Base-by-base conservation (phyloP, 2,113 vertebrate species). In the Ariopsis seemanni region DNA sequence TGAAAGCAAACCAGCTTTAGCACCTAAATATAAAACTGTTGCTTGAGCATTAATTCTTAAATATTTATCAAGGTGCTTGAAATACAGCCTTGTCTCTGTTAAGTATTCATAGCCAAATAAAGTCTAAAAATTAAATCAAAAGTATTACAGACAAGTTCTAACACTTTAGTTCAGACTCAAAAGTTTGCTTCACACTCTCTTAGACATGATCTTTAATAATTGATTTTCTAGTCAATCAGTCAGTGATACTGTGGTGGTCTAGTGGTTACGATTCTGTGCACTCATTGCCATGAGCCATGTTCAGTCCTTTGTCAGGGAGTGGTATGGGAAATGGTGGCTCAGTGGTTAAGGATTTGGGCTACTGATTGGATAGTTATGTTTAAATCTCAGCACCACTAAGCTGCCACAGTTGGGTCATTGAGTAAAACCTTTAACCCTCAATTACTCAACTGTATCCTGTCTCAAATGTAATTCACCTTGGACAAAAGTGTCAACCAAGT, bases 21-120 rank as follows among this genome's bases (percentile, higher is more conserved):
- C 90, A 75, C 92, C 93, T 95, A 94, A 94, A 95, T 94, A 94
- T 95, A 95, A 93, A 89, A 93, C 91, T 86, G 82, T 87, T 93
- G 91, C 90, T 82, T 89, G 92, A 90, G 90, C 91, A 92, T 93
- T 93, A 91, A 92, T 92, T 92, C 88, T 90, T 93, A 90, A 90
- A 93, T 93, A 94, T 94, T 95, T 92, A 95, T 93, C 92, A 90
- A 93, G 92, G 91, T 5, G 78, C 27, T 34, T 81, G 27, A 81
- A 30, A 34, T 57, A 7, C 7, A 34, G 27, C 9, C 18, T 20
- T 34, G n/a, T 80, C 27, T 80, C 53, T 78, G 50, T 78, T 12
- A 78, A 90, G 90, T 86, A 91, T 90, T 91, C 87, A 91, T 25
- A 53, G 22, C 22, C 10, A 27, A 79, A 17, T 0, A 79, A 55